These are phyloP conservation scores for Decapterus maruadsi DNA, from an alignment of 2,797 vertebrate species.

Conservation along the genomic window DNA sequence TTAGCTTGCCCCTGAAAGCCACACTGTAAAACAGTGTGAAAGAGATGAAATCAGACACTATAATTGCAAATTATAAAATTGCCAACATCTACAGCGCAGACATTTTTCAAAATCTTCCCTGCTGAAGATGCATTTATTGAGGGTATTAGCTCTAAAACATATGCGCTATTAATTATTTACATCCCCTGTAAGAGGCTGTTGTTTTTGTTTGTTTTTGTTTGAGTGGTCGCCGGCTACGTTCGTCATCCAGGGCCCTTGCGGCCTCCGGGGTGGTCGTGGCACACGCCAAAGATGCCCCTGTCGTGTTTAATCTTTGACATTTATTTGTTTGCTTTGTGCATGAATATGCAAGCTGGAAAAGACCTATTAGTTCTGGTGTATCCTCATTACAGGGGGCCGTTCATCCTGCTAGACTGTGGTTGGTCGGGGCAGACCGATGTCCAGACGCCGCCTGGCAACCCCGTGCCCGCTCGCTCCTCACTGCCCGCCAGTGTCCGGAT, in stretches of 20 bases:
- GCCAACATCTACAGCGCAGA: slow-evolving; percentile 21
- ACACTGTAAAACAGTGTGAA: slow-evolving; percentile 73
- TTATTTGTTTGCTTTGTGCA: slow-evolving; percentile 86
- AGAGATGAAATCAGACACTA: slow-evolving; percentile 71
- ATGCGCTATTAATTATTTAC: slow-evolving; percentile 65
- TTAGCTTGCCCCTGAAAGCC: slow-evolving; percentile 66
- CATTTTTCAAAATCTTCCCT: neutral
- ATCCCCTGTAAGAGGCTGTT: slow-evolving; percentile 45
- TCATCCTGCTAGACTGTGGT: slow-evolving; percentile 85
- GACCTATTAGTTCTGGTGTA: slow-evolving; percentile 75
- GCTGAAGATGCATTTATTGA: slow-evolving; percentile 39
- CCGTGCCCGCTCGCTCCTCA: slow-evolving; percentile 52
- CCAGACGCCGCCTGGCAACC: slow-evolving; percentile 75
- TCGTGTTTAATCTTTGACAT: slow-evolving; percentile 81
- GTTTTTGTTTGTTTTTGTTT: slow-evolving; percentile 75
- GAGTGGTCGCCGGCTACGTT: slow-evolving; percentile 62
- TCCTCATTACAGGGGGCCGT: slow-evolving; percentile 81
- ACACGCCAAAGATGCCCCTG: slow-evolving; percentile 79
- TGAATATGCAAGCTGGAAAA: slow-evolving; percentile 85
- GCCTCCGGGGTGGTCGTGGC: slow-evolving; percentile 80
- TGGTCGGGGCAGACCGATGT: slow-evolving; percentile 70
- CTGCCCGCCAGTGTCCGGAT: slow-evolving; percentile 41
- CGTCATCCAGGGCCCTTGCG: slow-evolving; percentile 60
- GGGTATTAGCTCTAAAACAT: slow-evolving; percentile 30
- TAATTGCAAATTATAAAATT: slow-evolving; percentile 62